Evolutionary conservation across 2,113 vertebrate genomes (phyloP).

Genomic region (Chaenogobius annularis): DNA sequence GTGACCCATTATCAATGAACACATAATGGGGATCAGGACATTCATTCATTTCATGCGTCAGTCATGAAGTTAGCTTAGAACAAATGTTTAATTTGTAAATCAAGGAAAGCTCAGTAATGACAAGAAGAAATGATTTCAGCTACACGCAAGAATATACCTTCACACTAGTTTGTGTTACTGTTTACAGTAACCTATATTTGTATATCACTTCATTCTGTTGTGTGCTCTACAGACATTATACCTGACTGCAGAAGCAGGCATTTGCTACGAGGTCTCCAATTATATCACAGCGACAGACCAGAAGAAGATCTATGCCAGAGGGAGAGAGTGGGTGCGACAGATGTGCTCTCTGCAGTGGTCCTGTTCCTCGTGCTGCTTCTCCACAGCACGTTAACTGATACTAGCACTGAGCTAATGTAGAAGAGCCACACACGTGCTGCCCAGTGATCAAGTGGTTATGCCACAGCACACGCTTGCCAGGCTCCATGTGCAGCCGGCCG

Average conservation of each 20-base stretch:
- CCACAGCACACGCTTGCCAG: too few species aligned
- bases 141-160: too few species aligned
- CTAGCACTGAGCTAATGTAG: background rate
- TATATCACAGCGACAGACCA: background rate
- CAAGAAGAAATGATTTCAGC: too few species aligned
- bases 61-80: background rate
- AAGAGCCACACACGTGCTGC: slow-evolving; percentile 5
- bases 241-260: background rate
- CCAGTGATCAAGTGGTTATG: too few species aligned
- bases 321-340: slow-evolving; percentile 11
- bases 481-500: too few species aligned
- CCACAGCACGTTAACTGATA: slow-evolving; percentile 8
- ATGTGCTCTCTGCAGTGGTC: slow-evolving; percentile 36
- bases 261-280: background rate
- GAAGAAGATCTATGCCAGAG: background rate
- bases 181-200: too few species aligned
- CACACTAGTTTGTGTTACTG: too few species aligned
- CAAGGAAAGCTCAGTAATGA: background rate
- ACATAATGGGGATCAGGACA: background rate
- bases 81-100: background rate
- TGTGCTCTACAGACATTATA: too few species aligned
- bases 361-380: slow-evolving; percentile 36
- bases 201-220: too few species aligned
- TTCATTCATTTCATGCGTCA: background rate
- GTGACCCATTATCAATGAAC: background rate